Evolutionary conservation across 2,797 vertebrate genomes (phyloP).

Genomic region (Sebastes itinus): DNA sequence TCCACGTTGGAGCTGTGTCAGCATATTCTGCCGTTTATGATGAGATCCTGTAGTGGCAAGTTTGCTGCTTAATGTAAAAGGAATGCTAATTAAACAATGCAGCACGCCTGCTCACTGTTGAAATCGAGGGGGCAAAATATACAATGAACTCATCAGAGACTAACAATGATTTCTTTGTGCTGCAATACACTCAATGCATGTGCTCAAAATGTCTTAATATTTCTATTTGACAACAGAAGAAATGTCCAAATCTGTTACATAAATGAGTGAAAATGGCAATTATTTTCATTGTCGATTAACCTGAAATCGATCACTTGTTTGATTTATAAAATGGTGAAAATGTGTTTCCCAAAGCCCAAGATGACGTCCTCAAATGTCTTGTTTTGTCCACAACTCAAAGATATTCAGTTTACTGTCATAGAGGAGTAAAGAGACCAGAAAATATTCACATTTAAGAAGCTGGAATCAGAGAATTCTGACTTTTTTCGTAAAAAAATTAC

Average conservation of each 20-base stretch:
- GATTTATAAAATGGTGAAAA: too few relatives aligned
- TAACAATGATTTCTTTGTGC: constrained; percentile 6
- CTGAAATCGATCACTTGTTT: too few relatives aligned
- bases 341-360: too few relatives aligned
- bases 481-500: too few relatives aligned
- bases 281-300: too few relatives aligned
- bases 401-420: too few relatives aligned
- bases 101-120: constrained; percentile 1
- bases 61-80: constrained; percentile 56
- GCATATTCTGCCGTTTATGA: constrained; percentile 60
- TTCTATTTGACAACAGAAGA: neutral
- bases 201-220: neutral
- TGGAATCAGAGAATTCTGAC: too few relatives aligned
- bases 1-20: constrained; percentile 34
- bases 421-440: too few relatives aligned
- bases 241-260: neutral
- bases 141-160: neutral
- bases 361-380: too few relatives aligned
- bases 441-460: too few relatives aligned
- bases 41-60: constrained; percentile 65
- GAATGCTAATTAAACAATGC: constrained; percentile 72
- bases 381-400: too few relatives aligned
- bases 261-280: neutral
- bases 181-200: neutral
- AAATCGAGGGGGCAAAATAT: constrained; percentile 21